These are phyloP conservation scores for Elysia crispata DNA, from an alignment of 2,888 invertebrate genomes.

Conservation along the genomic window DNA sequence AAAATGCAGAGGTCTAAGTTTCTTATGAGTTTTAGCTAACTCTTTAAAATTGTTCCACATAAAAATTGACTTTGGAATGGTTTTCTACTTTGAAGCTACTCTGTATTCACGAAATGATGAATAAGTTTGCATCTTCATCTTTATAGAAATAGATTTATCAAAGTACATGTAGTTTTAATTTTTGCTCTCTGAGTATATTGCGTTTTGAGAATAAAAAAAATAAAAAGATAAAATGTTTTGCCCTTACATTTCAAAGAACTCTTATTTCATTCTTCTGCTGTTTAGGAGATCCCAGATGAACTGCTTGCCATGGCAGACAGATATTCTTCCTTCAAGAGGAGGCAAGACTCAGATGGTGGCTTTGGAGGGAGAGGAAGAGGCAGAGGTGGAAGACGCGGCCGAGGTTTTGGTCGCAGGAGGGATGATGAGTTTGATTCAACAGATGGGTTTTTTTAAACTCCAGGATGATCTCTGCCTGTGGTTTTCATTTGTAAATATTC, in stretches of 20 bases:
- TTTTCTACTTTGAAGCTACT: not conserved
- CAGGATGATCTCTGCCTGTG: too few relatives aligned
- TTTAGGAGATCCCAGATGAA: slow-evolving; percentile 86
- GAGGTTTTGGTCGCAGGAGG: slow-evolving; percentile 66
- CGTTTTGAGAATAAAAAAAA: too few relatives aligned
- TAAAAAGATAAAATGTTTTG: not conserved
- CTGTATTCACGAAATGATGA: not conserved
- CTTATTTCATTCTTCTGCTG: slow-evolving; percentile 18
- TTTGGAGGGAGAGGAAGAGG: slow-evolving; percentile 74
- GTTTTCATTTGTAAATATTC: too few relatives aligned
- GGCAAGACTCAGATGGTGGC: slow-evolving; percentile 34
- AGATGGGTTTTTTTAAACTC: too few relatives aligned
- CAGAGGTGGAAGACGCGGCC: slow-evolving; percentile 75
- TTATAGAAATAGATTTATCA: too few relatives aligned
- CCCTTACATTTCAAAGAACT: not conserved
- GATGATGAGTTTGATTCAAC: slow-evolving; percentile 24
- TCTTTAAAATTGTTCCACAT: too few relatives aligned
- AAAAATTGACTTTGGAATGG: too few relatives aligned
- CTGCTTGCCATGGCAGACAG: slow-evolving; percentile 87
- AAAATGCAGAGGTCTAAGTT: too few relatives aligned
- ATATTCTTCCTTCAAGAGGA: slow-evolving; percentile 79
- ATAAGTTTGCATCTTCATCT: not conserved
- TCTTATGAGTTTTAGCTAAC: too few relatives aligned
- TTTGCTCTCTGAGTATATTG: too few relatives aligned
- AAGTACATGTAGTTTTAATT: not conserved